Percentiles rank a stretch among this genome's conserved stretches.
These are phyloP conservation scores for Chelon auratus DNA, from an alignment of 2,797 vertebrate genomes.

Conservation along the genomic window DNA sequence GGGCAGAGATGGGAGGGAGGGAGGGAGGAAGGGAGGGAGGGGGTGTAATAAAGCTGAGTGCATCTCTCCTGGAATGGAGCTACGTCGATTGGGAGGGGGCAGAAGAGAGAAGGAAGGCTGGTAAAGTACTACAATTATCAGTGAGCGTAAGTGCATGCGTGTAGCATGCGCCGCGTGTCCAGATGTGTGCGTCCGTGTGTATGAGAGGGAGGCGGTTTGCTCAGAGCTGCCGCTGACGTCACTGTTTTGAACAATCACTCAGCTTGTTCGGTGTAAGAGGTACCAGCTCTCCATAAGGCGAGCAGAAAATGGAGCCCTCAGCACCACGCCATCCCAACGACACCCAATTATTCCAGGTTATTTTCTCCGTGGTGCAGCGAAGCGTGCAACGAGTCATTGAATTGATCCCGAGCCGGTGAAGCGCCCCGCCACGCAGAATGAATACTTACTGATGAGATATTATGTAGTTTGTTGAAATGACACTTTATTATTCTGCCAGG, in stretches of 20 bases:
- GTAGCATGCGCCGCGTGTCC: slow-evolving; percentile 34
- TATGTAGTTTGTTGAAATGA: slow-evolving; percentile 44
- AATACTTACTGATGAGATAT: slow-evolving; percentile 63
- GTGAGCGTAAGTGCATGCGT: slow-evolving; percentile 12
- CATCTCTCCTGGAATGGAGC: slow-evolving; percentile 79
- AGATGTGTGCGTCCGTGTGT: slow-evolving; percentile 29
- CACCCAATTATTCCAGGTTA: slow-evolving; percentile 48
- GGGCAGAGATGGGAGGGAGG: slow-evolving; percentile 54
- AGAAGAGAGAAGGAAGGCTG: slow-evolving; percentile 37
- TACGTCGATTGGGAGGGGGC: slow-evolving; percentile 39
- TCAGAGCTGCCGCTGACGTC: slow-evolving; percentile 56
- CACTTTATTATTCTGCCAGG: slow-evolving; percentile 27
- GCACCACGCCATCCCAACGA: slow-evolving; percentile 42
- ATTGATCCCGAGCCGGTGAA: slow-evolving; percentile 39
- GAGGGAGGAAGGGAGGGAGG: slow-evolving; percentile 17
- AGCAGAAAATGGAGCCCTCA: slow-evolving; percentile 53
- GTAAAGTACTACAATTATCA: slow-evolving; percentile 48
- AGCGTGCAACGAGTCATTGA: slow-evolving; percentile 39
- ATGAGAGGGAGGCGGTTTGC: slow-evolving; percentile 24
- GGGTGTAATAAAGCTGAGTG: slow-evolving; percentile 85
- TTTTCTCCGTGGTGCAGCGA: slow-evolving; percentile 13
- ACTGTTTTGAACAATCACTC: slow-evolving; percentile 62
- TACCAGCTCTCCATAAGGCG: slow-evolving; percentile 44
- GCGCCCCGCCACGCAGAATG: slow-evolving; percentile 46
- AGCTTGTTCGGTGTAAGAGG: slow-evolving; percentile 48